phyloP scores from a whole-genome alignment of 2,113 vertebrate species.

The Ellobius talpinus region DNA sequence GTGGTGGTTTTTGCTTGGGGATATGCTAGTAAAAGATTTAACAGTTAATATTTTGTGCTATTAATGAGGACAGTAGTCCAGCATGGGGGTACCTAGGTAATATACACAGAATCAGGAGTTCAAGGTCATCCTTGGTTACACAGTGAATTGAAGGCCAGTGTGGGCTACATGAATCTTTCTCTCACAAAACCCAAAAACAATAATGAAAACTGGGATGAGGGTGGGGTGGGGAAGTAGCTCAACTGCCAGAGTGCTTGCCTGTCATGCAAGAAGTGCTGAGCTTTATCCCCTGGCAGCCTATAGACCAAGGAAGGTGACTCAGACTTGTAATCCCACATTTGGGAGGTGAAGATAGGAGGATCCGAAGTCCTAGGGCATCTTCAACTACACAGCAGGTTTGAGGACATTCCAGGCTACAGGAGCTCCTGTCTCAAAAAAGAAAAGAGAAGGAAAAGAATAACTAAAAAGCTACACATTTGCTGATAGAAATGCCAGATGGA shows the following conservation, averaged over 20 bases:
- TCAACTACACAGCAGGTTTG: neutral
- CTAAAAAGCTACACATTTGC: neutral
- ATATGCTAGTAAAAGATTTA: neutral
- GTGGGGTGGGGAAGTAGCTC: too few relatives aligned
- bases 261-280: neutral
- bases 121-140: neutral
- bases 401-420: neutral
- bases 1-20: neutral
- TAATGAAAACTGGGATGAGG: neutral
- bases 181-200: neutral
- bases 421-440: neutral
- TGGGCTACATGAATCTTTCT: neutral
- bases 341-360: neutral
- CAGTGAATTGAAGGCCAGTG: neutral
- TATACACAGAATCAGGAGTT: neutral
- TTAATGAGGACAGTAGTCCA: neutral
- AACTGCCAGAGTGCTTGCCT: neutral
- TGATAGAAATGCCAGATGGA: neutral
- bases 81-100: neutral
- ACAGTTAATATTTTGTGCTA: neutral
- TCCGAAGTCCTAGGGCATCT: neutral
- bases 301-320: neutral
- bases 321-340: neutral
- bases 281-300: neutral
- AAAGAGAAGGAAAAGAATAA: neutral